These are phyloP conservation scores for Liasis olivaceus DNA, from an alignment of 2,797 vertebrate genomes.

Conservation along the genomic window DNA sequence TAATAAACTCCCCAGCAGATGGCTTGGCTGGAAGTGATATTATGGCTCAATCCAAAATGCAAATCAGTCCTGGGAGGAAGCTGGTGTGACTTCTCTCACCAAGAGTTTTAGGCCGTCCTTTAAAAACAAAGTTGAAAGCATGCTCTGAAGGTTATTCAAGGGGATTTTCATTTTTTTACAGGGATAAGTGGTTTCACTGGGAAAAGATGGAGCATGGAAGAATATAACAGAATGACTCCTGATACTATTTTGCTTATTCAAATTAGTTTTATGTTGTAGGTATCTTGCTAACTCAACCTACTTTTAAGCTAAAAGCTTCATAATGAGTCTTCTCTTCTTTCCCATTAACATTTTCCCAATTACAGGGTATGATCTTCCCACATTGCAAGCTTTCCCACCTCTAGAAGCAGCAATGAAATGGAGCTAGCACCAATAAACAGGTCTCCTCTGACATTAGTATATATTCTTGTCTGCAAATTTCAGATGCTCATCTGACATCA, in stretches of 20 bases:
- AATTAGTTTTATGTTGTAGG: not conserved
- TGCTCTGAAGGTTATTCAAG: not conserved
- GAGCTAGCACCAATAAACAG: not conserved
- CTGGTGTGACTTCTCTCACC: not conserved
- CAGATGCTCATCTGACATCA: not conserved
- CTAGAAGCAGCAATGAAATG: not conserved
- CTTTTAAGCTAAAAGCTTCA: not conserved
- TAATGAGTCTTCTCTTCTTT: too few species aligned
- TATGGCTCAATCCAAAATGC: conserved; percentile 13
- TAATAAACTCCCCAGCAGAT: conserved; percentile 33
- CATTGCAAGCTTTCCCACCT: not conserved
- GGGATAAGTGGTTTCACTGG: not conserved
- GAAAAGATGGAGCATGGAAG: not conserved
- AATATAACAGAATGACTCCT: not conserved
- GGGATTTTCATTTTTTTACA: not conserved
- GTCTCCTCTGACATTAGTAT: not conserved
- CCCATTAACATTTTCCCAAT: not conserved
- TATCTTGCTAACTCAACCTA: not conserved
- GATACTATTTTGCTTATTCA: not conserved
- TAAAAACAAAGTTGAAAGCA: not conserved
- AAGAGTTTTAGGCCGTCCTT: not conserved
- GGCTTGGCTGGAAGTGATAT: conserved; percentile 29
- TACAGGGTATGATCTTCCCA: not conserved
- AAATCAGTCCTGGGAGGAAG: conserved; percentile 12
- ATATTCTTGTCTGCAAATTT: not conserved